Base-by-base conservation (phyloP, 2,888 invertebrate genomes). In the Apamea sordens region DNA sequence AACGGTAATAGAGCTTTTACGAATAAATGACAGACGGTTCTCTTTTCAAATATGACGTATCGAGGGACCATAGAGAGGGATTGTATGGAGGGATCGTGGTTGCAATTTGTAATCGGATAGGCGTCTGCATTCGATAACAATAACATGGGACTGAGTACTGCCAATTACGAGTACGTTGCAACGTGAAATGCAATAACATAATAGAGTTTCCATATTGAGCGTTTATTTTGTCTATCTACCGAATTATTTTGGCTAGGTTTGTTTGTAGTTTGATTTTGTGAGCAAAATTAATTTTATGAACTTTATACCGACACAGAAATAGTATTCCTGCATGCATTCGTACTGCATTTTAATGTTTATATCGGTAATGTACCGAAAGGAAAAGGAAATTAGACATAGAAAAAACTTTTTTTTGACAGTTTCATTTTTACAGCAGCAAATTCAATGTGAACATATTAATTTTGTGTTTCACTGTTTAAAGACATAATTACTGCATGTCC, bases 71-170 rank as follows among this genome's bases (percentile, higher is more conserved):
- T 82, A 68, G 61, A 53, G 64, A 24, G 24, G 47, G 32, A 73
- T 73, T 69, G 70, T 41, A 75, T 61, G 24, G 61, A 70, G 36
- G 63, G 61, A 44, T 63, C 67, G 61, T 76, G 65, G 73, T 28
- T 76, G 78, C 73, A 86, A 86, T 85, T 85, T 76, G 86, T 79
- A 86, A 86, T 83, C 76, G 73, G 83, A 84, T 86, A 86, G 41
- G 59, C 76, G 76, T 76, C 78, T 78, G 76, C 70, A 64, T 64
- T 61, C 76, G 53, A 75, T 61, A 86, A 83, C 70, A 86, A 83
- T 82, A 86, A 73, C 59, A 78, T 32, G 70, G 79, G 64, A 41
- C 36, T 53, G 50, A 73, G 59, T 76, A 70, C 77, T 13, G 65
- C 70, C 63, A 84, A 84, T 86, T 82, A 82, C 32, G 82, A 63